Percentiles rank a stretch among this genome's conserved stretches.
These are phyloP conservation scores for Hepsetus odoe DNA, from an alignment of 2,113 vertebrate genomes.

Conservation along the genomic window DNA sequence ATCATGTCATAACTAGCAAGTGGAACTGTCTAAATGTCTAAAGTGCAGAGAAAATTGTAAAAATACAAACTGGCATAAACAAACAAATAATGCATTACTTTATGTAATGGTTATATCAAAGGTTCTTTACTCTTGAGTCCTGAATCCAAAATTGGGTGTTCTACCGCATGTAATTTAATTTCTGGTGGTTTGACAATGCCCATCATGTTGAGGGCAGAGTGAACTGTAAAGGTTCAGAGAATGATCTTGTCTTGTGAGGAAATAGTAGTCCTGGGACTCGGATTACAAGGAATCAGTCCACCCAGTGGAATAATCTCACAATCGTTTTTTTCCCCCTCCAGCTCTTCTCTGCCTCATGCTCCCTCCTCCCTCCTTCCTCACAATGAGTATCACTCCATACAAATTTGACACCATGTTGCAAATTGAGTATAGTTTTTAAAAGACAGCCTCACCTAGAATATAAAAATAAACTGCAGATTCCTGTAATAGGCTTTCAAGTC, in stretches of 20 bases:
- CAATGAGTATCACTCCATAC: not conserved
- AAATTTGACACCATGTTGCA: not conserved
- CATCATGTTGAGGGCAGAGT: too few species aligned
- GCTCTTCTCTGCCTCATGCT: not conserved
- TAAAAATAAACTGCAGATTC: not conserved
- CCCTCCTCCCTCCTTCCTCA: not conserved
- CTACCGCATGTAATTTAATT: too few species aligned
- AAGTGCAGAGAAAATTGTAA: too few species aligned
- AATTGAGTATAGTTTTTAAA: not conserved
- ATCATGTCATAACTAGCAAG: too few species aligned
- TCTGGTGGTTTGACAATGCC: too few species aligned
- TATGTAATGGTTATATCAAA: too few species aligned
- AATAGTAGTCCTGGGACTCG: not conserved
- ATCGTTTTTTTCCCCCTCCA: not conserved
- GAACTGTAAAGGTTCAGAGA: not conserved
- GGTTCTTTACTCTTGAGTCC: too few species aligned
- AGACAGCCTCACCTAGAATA: not conserved
- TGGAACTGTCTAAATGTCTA: too few species aligned
- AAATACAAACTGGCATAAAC: too few species aligned
- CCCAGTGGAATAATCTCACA: slow-evolving; percentile 7
- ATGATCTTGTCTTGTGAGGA: not conserved
- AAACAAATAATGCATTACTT: too few species aligned
- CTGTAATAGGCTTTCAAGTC: too few species aligned
- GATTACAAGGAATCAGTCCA: slow-evolving; percentile 15
- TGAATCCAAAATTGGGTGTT: too few species aligned